A percentile compares a stretch with the other conserved stretches of the same genome.
Evolutionary conservation across 2,797 vertebrate species (phyloP).

Genomic region (Dendrocincla tyrannina): DNA sequence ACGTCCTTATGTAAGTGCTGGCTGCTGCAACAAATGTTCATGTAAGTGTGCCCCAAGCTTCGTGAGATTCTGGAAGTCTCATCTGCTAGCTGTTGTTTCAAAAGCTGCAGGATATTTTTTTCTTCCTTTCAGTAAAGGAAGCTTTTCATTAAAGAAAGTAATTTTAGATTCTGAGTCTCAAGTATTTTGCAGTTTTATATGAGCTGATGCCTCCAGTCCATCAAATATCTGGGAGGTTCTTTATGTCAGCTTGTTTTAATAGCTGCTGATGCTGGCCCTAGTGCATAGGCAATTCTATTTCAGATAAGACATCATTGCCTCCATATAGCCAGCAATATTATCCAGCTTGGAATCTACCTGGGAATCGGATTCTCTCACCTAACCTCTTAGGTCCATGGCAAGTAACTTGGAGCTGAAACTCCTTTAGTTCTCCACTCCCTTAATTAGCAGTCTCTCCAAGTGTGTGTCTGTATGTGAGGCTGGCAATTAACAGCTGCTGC

Average conservation of each 20-base stretch:
- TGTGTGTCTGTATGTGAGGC: background rate
- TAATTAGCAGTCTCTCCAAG: conserved; percentile 9
- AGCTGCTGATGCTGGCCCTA: background rate
- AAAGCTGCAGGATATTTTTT: background rate
- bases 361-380: background rate
- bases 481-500: conserved; percentile 44
- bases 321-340: background rate
- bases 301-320: background rate
- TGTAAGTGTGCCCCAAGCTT: background rate
- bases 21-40: background rate
- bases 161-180: background rate
- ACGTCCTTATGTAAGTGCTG: background rate
- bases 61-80: conserved; percentile 3
- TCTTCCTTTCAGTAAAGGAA: background rate
- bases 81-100: background rate
- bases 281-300: background rate
- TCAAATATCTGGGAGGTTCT: background rate
- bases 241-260: background rate
- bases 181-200: background rate
- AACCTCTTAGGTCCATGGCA: background rate
- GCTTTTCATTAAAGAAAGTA: conserved; percentile 36
- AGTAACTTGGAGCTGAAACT: background rate
- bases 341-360: background rate
- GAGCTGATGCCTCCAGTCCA: background rate
- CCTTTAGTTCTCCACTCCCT: background rate